A percentile compares a stretch with the other conserved stretches of the same genome.
These are phyloP conservation scores for Idaea dimidiata DNA, from an alignment of 2,888 invertebrate species.

Conservation along the genomic window DNA sequence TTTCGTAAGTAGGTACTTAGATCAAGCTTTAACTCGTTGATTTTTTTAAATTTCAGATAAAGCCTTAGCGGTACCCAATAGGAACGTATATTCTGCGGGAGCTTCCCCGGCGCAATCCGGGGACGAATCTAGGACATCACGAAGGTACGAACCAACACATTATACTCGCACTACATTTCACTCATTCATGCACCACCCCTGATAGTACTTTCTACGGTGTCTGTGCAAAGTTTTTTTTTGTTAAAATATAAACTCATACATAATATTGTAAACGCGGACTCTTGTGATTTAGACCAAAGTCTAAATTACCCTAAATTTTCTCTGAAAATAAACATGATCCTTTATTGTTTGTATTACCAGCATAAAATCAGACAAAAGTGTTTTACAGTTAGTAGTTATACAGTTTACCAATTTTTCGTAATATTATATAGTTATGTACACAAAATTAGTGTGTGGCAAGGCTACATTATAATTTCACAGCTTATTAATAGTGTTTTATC, in stretches of 20 bases:
- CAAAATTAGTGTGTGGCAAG: conserved; percentile 51
- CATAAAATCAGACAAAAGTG: background rate
- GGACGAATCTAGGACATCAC: conserved; percentile 74
- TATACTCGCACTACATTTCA: background rate
- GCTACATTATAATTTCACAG: conserved; percentile 49
- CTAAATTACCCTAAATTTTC: background rate
- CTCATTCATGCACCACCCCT: background rate
- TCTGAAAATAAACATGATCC: background rate
- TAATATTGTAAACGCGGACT: too few relatives aligned
- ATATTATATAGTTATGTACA: background rate
- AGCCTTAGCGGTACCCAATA: conserved; percentile 69
- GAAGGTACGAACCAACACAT: conserved; percentile 58
- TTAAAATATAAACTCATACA: too few relatives aligned
- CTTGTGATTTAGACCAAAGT: background rate
- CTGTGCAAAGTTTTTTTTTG: too few relatives aligned
- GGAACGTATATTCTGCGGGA: conserved; percentile 74
- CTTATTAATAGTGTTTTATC: conserved; percentile 24
- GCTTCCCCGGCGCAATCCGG: conserved; percentile 77
- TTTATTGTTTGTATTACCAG: background rate
- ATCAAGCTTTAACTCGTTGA: too few relatives aligned
- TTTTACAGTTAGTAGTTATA: too few relatives aligned
- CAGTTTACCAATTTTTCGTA: too few relatives aligned
- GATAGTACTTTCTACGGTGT: too few relatives aligned
- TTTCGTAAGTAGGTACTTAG: background rate
- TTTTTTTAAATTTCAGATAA: conserved; percentile 55